phyloP scores from a whole-genome alignment of 2,113 vertebrate genomes.

The Xyliphius kryptos region DNA sequence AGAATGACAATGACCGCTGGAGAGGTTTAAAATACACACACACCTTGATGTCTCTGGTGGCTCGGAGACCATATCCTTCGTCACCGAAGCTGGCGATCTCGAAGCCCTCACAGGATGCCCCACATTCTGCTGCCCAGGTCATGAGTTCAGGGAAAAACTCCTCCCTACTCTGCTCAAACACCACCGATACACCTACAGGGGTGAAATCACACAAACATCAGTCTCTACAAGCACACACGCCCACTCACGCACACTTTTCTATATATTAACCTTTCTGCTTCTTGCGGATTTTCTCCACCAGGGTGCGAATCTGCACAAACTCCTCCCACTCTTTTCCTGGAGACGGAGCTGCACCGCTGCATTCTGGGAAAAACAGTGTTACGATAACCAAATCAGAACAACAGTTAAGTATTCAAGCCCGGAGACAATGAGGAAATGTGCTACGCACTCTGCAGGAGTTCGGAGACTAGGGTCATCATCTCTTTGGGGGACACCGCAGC shows the following conservation, averaged over 20 bases:
- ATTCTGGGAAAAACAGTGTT: no score
- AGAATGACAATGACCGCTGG: no score
- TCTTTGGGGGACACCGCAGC: constrained; percentile 84
- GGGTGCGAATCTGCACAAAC: constrained; percentile 81
- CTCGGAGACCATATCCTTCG: constrained; percentile 87
- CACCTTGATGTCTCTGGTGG: constrained; percentile 92
- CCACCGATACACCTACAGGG: constrained; percentile 86
- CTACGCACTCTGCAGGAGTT: constrained; percentile 88
- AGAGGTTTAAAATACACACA: no score
- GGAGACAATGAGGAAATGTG: background rate
- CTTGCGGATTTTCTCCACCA: constrained; percentile 95
- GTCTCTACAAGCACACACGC: no score
- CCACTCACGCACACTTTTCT: no score
- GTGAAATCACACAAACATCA: no score
- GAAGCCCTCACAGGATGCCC: constrained; percentile 84
- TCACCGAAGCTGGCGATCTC: constrained; percentile 79
- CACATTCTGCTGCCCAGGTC: constrained; percentile 83
- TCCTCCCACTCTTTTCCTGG: constrained; percentile 96
- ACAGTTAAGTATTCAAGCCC: no score
- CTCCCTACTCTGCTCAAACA: constrained; percentile 88
- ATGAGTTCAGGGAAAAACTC: constrained; percentile 84
- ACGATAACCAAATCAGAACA: no score
- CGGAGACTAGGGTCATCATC: constrained; percentile 86
- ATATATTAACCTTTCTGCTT: constrained; percentile 98
- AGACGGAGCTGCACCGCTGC: constrained; percentile 81